A percentile compares a stretch with the other conserved stretches of the same genome.
phyloP scores from a whole-genome alignment of 2,797 vertebrate genomes.

The Molossus alvarezi region DNA sequence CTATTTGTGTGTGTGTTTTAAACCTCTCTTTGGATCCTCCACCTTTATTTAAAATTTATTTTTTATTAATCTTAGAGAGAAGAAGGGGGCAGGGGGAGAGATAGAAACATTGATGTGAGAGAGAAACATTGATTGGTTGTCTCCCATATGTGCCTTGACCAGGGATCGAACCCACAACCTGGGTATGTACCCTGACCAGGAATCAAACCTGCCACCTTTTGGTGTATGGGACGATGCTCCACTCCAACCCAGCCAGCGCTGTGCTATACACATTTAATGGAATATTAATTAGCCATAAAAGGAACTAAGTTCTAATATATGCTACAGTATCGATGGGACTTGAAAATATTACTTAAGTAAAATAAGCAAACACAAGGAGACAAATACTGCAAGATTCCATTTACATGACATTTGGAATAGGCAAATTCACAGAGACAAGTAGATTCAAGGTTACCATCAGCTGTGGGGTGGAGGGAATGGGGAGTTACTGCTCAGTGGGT shows the following conservation, averaged over 20 bases:
- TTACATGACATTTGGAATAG: not conserved
- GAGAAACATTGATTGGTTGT: not conserved
- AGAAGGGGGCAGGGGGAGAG: not conserved
- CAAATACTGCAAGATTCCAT: not conserved
- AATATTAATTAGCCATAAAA: not conserved
- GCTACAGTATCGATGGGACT: not conserved
- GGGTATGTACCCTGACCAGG: not conserved
- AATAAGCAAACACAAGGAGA: not conserved
- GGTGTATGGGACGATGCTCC: not conserved
- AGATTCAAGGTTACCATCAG: not conserved
- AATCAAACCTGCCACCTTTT: not conserved
- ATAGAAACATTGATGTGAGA: not conserved
- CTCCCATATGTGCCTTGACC: not conserved
- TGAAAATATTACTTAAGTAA: not conserved
- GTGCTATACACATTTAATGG: not conserved
- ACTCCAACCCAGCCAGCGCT: not conserved
- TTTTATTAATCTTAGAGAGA: not conserved
- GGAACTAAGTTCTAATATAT: not conserved
- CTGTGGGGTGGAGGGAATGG: not conserved
- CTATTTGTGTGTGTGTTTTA: too few species aligned
- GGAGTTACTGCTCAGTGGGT: not conserved
- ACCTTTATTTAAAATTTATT: not conserved
- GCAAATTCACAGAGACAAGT: not conserved
- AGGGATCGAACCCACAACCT: not conserved
- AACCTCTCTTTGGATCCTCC: not conserved